These are phyloP conservation scores for Tetropium fuscum DNA, from an alignment of 2,888 invertebrate species.

Conservation along the genomic window DNA sequence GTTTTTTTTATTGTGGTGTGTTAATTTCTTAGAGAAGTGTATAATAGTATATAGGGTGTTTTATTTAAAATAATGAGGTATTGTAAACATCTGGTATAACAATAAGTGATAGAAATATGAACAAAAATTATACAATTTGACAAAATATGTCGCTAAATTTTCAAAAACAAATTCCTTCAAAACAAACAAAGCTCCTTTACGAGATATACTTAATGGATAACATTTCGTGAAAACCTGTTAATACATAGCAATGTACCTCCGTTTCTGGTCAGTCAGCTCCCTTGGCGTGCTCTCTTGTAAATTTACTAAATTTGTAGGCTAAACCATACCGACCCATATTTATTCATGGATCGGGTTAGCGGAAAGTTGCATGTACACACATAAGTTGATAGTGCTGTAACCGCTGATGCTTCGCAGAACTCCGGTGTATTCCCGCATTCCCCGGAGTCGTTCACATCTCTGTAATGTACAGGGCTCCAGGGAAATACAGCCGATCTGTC, in stretches of 20 bases:
- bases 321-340: conserved; percentile 49
- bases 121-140: too few species aligned
- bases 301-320: conserved; percentile 41
- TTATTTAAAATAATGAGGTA: too few species aligned
- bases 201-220: too few species aligned
- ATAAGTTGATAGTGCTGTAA: conserved; percentile 17
- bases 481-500: conserved; percentile 59
- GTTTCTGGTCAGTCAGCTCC: conserved; percentile 6
- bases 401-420: conserved; percentile 20
- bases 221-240: background rate
- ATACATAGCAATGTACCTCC: conserved; percentile 1
- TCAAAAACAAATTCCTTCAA: too few species aligned
- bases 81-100: too few species aligned
- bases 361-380: conserved; percentile 18
- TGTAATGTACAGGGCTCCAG: conserved; percentile 54
- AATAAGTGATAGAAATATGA: too few species aligned
- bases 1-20: too few species aligned
- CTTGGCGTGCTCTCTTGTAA: conserved; percentile 31
- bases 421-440: conserved; percentile 35
- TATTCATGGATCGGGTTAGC: conserved; percentile 49
- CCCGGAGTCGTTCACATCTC: conserved; percentile 44
- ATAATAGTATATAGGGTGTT: too few species aligned
- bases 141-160: too few species aligned
- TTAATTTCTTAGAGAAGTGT: too few species aligned
- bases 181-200: too few species aligned